A percentile compares a stretch with the other conserved stretches of the same genome.
Conservation (phyloP, 1,140 invertebrate genomes). For the Scaptomyza pallida region DNA sequence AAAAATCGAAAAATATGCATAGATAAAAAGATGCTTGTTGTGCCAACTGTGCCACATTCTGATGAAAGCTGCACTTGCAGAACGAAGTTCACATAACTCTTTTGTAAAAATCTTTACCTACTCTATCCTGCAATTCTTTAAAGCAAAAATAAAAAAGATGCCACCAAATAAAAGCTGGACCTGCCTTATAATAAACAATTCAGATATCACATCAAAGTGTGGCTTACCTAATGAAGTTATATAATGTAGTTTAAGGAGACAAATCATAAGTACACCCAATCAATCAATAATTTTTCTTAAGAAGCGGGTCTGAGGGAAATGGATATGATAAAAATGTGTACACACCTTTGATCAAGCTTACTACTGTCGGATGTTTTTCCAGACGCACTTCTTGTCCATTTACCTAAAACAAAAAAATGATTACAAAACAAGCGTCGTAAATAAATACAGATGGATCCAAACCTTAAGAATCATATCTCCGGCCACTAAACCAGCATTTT, state of each 20-base stretch:
- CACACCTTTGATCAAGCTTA: slow-evolving; percentile 94
- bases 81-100: not conserved
- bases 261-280: too few species aligned
- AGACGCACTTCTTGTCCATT: slow-evolving; percentile 95
- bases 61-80: not conserved
- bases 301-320: not conserved
- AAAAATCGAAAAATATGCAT: slow-evolving; percentile 31
- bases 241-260: too few species aligned
- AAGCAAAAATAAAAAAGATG: too few species aligned
- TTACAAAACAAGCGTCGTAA: not conserved
- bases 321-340: not conserved
- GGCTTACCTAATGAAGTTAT: too few species aligned
- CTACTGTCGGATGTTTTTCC: slow-evolving; percentile 96
- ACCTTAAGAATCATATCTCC: slow-evolving; percentile 98
- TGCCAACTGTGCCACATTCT: slow-evolving; percentile 14
- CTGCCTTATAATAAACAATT: too few species aligned
- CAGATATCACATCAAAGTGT: too few species aligned
- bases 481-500: slow-evolving; percentile 94
- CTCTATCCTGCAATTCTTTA: too few species aligned
- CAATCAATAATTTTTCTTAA: not conserved
- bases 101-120: not conserved
- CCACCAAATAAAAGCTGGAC: too few species aligned
- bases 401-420: slow-evolving; percentile 86
- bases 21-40: slow-evolving; percentile 50
- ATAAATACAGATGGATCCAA: slow-evolving; percentile 46